Evolutionary conservation across 2,888 invertebrate species (phyloP).

Genomic region (Acleris holmiana): DNA sequence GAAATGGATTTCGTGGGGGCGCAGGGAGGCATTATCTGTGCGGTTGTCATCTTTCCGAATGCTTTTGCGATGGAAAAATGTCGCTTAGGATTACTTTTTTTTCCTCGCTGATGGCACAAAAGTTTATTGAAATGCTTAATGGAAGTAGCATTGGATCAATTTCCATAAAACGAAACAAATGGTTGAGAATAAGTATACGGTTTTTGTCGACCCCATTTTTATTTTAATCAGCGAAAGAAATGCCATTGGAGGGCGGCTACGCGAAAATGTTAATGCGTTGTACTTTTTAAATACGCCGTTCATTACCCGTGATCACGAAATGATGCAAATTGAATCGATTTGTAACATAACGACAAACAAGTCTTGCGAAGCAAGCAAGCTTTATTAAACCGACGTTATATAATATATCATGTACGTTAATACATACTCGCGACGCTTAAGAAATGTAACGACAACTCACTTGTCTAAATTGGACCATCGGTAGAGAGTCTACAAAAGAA

Average conservation of each 20-base stretch:
- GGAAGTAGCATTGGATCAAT: slow-evolving; percentile 38
- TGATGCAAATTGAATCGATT: slow-evolving; percentile 6
- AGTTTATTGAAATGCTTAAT: slow-evolving; percentile 40
- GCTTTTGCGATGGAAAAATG: slow-evolving; percentile 45
- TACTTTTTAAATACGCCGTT: slow-evolving; percentile 13
- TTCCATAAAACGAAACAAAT: slow-evolving; percentile 36
- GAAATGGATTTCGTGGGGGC: slow-evolving; percentile 68
- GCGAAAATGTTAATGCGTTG: slow-evolving; percentile 17
- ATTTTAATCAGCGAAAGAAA: slow-evolving; percentile 14
- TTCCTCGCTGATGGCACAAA: slow-evolving; percentile 28
- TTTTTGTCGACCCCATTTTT: slow-evolving; percentile 11
- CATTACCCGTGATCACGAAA: slow-evolving; percentile 6
- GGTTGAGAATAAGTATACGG: slow-evolving; percentile 10
- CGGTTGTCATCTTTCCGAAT: slow-evolving; percentile 48
- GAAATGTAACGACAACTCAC: too few species aligned
- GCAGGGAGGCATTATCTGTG: slow-evolving; percentile 45
- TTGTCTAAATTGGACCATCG: too few species aligned
- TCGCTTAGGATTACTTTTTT: slow-evolving; percentile 45
- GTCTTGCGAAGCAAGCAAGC: too few species aligned
- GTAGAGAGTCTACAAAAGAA: too few species aligned
- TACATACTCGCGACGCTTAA: too few species aligned
- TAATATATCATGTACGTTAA: too few species aligned
- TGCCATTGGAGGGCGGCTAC: slow-evolving; percentile 12
- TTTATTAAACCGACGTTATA: too few species aligned
- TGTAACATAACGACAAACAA: too few species aligned